phyloP scores from a whole-genome alignment of 1,140 invertebrate genomes.

The Musca vetustissima region DNA sequence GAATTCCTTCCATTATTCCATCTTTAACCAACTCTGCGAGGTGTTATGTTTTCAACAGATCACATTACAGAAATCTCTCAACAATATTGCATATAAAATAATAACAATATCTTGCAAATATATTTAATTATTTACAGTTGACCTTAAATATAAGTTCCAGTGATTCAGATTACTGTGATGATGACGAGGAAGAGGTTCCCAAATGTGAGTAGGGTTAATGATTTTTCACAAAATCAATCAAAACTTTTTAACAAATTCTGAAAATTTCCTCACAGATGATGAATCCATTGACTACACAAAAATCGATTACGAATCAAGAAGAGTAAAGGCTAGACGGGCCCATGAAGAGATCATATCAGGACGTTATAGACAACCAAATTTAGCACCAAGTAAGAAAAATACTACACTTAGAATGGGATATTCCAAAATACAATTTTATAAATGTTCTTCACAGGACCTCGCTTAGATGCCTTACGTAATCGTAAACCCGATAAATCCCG shows the following conservation, averaged over 20 bases:
- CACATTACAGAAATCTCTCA: too few species aligned
- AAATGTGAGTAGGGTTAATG: conserved; percentile 45
- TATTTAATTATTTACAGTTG: conserved; percentile 34
- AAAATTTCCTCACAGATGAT: conserved; percentile 37
- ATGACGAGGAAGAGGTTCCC: conserved; percentile 49
- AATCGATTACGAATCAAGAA: conserved; percentile 52
- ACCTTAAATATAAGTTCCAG: conserved; percentile 50
- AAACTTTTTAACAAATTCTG: neutral
- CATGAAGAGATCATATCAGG: conserved; percentile 55
- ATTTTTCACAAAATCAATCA: too few species aligned
- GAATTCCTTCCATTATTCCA: too few species aligned
- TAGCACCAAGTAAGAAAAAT: conserved; percentile 42
- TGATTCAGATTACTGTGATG: conserved; percentile 52
- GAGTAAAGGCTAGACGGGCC: conserved; percentile 49
- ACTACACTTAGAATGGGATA: neutral
- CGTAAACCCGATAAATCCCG: conserved; percentile 20
- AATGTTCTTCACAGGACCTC: conserved; percentile 33
- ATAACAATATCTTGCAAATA: too few species aligned
- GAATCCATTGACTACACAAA: conserved; percentile 51
- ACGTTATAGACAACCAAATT: conserved; percentile 52
- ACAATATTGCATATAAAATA: too few species aligned
- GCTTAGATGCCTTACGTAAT: conserved; percentile 30
- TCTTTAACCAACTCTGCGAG: too few species aligned
- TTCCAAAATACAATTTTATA: neutral
- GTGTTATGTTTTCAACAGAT: too few species aligned